Evolutionary conservation across 2,113 vertebrate species (phyloP), one percentile per base, ranked within the genome.

Genomic region (Propithecus coquereli): DNA sequence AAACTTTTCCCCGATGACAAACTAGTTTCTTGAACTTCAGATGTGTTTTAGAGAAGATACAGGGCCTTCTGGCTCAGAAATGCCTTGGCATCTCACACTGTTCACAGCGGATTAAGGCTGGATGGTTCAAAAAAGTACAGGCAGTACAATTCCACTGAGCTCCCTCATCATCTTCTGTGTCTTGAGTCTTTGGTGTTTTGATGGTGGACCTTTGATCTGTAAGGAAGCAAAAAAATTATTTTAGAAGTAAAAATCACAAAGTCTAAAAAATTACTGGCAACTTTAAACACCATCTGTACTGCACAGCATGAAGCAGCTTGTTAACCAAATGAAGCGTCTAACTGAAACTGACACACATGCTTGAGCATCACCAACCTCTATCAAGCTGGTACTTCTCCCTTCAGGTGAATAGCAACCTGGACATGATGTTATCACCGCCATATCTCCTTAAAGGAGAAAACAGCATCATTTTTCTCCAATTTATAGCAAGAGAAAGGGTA

Each of bases 101-200:
- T 99, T 99, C 99, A 99, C 99, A 99, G 99, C 99, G 99, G 98
- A 99, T 99, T 98, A 99, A 99, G 99, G 99, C 99, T 0, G 99
- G 99, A 91, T 99, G 99, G 98, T 99, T 99, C 98, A 99, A 99
- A 99, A 99, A 99, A 98, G 99, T 99, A 99, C 99, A 99, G 98
- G 99, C 99, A 13, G 99, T 99, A 98, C 99, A 99, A 98, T 98
- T 99, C 99, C 99, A 99, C 98, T 99, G 99, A 98, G 98, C 98
- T 74, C 99, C 99, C 97, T 99, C 99, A 23, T 99, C 99, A 96
- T 99, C 99, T 96, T 99, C 99, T 94, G 98, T 97, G 95, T 99
- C 99, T 94, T 99, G 98, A 97, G 99, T 98, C 99, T 99, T 99
- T 98, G 98, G 98, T 92, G 98, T 98, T 98, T 99, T 99, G 97